Evolutionary conservation across 2,888 invertebrate species (phyloP).

Genomic region (Drosophila prolongata): DNA sequence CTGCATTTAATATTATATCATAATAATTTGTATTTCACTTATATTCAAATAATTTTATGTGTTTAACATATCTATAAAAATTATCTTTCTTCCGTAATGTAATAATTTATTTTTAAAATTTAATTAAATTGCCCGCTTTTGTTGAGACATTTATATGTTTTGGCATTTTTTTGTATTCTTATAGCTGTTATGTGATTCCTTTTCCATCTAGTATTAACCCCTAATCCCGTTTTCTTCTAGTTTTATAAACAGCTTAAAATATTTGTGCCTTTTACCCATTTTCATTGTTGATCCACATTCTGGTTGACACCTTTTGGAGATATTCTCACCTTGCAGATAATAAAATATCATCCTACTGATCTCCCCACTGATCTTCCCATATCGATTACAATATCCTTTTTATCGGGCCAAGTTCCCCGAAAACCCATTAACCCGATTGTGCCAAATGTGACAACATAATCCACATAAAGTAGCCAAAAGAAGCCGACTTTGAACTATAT

Average conservation of each 20-base stretch:
- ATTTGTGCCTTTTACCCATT: neutral
- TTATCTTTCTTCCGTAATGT: too few relatives aligned
- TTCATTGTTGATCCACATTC: conserved; percentile 6
- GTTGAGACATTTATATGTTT: neutral
- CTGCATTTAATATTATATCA: too few relatives aligned
- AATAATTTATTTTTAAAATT: too few relatives aligned
- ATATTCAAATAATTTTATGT: too few relatives aligned
- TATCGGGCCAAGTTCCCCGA: conserved; percentile 12
- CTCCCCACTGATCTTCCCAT: conserved; percentile 10
- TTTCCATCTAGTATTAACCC: neutral
- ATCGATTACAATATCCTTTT: conserved; percentile 26
- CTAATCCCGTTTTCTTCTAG: neutral
- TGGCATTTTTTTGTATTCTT: too few relatives aligned
- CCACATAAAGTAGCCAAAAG: conserved; percentile 18
- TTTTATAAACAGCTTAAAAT: conserved; percentile 16
- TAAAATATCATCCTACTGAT: conserved; percentile 9
- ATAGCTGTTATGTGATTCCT: neutral
- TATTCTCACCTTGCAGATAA: neutral
- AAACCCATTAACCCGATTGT: conserved; percentile 25
- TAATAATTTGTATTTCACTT: too few relatives aligned
- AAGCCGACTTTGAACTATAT: conserved; percentile 15
- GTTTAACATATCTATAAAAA: too few relatives aligned
- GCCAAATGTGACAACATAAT: conserved; percentile 50
- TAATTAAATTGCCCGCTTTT: too few relatives aligned
- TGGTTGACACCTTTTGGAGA: conserved; percentile 6